Evolutionary conservation across 2,797 vertebrate species (phyloP), one percentile per base, ranked within the genome.

Genomic region (Coranthus polyacanthus): DNA sequence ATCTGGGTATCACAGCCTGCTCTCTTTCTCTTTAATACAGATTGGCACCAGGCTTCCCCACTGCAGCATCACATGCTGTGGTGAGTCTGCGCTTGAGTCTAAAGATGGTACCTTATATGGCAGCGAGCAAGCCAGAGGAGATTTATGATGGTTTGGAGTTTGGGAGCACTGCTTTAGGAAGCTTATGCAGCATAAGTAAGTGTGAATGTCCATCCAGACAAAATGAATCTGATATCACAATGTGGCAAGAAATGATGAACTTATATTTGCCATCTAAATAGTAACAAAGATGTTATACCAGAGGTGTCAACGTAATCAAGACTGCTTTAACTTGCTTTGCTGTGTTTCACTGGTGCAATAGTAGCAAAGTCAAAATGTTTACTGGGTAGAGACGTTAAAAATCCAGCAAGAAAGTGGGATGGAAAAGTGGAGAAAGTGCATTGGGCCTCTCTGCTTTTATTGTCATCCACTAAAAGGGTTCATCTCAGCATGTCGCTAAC

Each of bases 101-200:
- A 52, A n/a, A 75, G 73, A 85, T 78, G 77, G 79, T 3, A 74
- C 90, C 92, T 91, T 90, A 91, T 89, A 92, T 82, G 90, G 90
- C 72, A 84, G 72, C 51, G n/a, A 34, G 63, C 37, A 24, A 59
- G 69, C 38, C 58, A 53, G 63, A 26, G 67, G 43, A 49, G 66
- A 68, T 59, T 68, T 66, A 21, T 69, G 66, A 39, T 37, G 21
- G 62, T 68, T 79, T 62, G 36, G 50, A 59, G 68, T 64, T 69
- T 32, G 39, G 36, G 61, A 52, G 59, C 39, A 3, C 43, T 29
- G 53, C 49, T 66, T 78, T 50, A 68, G 34, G 41, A 36, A 55
- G 65, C 53, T 67, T 55, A 7, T 11, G 26, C 42, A 55, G 72
- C 53, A 62, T 16, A 42, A 63, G 10, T 34, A 18, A n/a, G 1